Evolutionary conservation across 1,140 invertebrate species (phyloP).

Genomic region (Saccostrea echinata): DNA sequence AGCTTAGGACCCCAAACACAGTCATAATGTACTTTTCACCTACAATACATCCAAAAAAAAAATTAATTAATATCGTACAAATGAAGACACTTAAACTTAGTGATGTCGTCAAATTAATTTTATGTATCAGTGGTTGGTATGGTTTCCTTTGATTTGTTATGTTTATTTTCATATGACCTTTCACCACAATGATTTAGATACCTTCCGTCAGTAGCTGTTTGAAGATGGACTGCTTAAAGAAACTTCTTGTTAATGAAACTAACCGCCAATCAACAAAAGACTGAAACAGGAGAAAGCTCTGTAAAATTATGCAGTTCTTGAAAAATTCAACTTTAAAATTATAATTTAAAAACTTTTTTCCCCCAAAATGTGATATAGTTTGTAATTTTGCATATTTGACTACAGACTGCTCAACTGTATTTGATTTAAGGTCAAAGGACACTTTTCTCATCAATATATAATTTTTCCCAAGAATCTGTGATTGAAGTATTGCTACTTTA

Average conservation of each 20-base stretch:
- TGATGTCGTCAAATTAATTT: too few relatives aligned
- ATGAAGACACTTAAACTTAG: too few relatives aligned
- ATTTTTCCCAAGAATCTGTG: too few relatives aligned
- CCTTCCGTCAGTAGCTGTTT: conserved; percentile 98
- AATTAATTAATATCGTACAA: neutral
- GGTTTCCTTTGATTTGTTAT: too few relatives aligned
- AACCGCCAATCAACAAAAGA: conserved; percentile 65
- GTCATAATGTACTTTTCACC: conserved; percentile 98
- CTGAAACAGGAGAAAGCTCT: conserved; percentile 61
- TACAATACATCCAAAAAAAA: conserved; percentile 59
- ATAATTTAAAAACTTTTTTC: neutral
- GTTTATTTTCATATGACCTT: neutral
- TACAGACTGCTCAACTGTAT: too few relatives aligned
- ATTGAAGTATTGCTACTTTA: too few relatives aligned
- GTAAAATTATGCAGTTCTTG: neutral
- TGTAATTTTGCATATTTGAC: too few relatives aligned
- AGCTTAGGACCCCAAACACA: conserved; percentile 92
- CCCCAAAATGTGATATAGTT: too few relatives aligned
- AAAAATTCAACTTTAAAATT: neutral
- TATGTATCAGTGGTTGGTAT: too few relatives aligned
- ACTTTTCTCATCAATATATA: too few relatives aligned
- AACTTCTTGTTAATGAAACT: conserved; percentile 88
- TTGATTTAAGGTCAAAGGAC: too few relatives aligned
- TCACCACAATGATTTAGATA: conserved; percentile 43
- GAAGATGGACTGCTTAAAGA: conserved; percentile 95